Conservation (phyloP, 2,888 invertebrate genomes). For the Agriopis aurantiaria region DNA sequence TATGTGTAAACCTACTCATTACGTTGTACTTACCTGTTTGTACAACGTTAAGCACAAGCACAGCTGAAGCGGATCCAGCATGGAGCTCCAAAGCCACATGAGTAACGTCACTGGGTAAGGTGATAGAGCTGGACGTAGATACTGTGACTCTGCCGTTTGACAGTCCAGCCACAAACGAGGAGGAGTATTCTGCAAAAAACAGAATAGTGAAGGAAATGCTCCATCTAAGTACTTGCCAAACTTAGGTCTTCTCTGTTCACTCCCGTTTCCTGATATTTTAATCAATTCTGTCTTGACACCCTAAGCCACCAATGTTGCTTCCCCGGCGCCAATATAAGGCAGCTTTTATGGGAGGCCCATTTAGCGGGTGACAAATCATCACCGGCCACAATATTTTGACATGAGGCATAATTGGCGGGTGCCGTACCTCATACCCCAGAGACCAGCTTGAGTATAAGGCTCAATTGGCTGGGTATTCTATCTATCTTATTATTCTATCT, state of each 20-base stretch:
- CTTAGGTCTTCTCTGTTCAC: not conserved
- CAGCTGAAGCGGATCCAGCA: conserved; percentile 61
- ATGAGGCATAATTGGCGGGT: too few relatives aligned
- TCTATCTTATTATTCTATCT: too few relatives aligned
- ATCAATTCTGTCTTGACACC: too few relatives aligned
- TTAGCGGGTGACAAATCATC: too few relatives aligned
- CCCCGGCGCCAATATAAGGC: too few relatives aligned
- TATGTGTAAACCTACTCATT: not conserved
- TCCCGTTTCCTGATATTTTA: too few relatives aligned
- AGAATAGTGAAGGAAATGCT: not conserved
- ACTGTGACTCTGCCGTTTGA: conserved; percentile 56
- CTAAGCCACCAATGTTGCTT: too few relatives aligned
- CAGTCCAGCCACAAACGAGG: conserved; percentile 57
- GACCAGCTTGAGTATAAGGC: too few relatives aligned
- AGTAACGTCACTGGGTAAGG: conserved; percentile 53
- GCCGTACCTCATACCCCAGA: too few relatives aligned
- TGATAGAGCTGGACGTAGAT: conserved; percentile 45
- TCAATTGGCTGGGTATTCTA: too few relatives aligned
- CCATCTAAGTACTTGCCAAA: not conserved
- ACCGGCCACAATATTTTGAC: too few relatives aligned
- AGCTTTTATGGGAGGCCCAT: too few relatives aligned
- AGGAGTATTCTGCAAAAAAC: conserved; percentile 56
- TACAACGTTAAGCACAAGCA: conserved; percentile 53
- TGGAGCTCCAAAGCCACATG: conserved; percentile 62
- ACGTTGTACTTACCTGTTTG: conserved; percentile 41